A percentile compares a stretch with the other conserved stretches of the same genome.
These are phyloP conservation scores for Syndactyla subalaris DNA, from an alignment of 2,797 vertebrate species.

Conservation along the genomic window DNA sequence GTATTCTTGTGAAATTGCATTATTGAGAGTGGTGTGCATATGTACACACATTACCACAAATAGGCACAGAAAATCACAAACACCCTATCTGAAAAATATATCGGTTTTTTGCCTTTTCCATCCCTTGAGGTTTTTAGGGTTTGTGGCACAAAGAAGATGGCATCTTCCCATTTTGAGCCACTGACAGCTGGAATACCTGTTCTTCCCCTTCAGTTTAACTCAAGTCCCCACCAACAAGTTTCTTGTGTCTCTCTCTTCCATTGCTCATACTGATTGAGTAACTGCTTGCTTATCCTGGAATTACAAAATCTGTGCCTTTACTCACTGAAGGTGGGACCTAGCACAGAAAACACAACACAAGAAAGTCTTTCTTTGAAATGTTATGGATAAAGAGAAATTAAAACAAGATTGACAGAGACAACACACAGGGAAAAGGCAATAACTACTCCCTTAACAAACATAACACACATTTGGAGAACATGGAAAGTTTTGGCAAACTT, in stretches of 20 bases:
- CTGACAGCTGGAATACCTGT: background rate
- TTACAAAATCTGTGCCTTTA: background rate
- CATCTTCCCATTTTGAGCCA: background rate
- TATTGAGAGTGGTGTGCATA: background rate
- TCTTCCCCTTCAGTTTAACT: background rate
- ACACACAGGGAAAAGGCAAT: background rate
- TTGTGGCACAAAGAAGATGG: background rate
- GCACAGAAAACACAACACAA: background rate
- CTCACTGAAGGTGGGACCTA: background rate
- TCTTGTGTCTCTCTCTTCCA: background rate
- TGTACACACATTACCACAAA: background rate
- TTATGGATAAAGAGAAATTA: background rate
- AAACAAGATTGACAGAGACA: background rate
- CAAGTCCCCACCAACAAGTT: background rate
- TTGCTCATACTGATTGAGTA: background rate
- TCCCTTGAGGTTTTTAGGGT: background rate
- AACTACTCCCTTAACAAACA: background rate
- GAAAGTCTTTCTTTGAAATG: background rate
- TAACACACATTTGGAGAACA: accelerated
- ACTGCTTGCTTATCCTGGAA: background rate
- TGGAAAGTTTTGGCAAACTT: background rate
- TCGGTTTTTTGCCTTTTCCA: background rate
- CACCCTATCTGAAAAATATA: background rate
- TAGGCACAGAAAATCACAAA: background rate
- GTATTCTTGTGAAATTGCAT: background rate